These are phyloP conservation scores for Clarias magur DNA, from an alignment of 2,113 vertebrate genomes.

Conservation along the genomic window DNA sequence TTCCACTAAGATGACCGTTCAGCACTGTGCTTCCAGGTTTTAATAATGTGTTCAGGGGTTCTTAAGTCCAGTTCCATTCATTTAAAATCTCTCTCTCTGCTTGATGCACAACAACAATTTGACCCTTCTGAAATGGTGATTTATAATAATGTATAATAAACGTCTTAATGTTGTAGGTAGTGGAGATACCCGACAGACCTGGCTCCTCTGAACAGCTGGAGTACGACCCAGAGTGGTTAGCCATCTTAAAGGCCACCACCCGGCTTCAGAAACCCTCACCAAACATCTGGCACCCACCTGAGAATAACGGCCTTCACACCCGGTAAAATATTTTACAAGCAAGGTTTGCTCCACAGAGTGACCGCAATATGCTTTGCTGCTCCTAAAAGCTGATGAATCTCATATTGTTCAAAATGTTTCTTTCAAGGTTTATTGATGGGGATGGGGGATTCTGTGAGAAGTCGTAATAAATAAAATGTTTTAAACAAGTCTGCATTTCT, in stretches of 20 bases:
- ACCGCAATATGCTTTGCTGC: background rate
- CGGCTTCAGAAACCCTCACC: constrained; percentile 78
- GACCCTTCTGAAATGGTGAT: background rate
- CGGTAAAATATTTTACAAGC: constrained; percentile 21
- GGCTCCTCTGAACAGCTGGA: constrained; percentile 81
- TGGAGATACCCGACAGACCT: constrained; percentile 86
- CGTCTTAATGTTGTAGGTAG: constrained; percentile 61
- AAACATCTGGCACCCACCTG: constrained; percentile 85
- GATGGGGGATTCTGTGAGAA: too few species aligned
- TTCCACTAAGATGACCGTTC: too few species aligned
- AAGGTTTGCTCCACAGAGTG: background rate
- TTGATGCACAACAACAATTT: too few species aligned
- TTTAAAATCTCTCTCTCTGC: too few species aligned
- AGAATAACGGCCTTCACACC: constrained; percentile 86
- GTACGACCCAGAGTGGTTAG: constrained; percentile 94
- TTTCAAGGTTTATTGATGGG: background rate
- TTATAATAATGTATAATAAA: background rate
- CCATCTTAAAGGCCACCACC: constrained; percentile 87
- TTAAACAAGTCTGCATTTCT: too few species aligned
- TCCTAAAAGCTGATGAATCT: background rate
- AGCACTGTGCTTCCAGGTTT: too few species aligned
- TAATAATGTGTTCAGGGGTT: too few species aligned
- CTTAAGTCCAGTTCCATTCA: too few species aligned
- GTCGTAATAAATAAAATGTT: too few species aligned
- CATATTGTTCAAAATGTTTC: background rate